These are phyloP conservation scores for Pachyseris speciosa DNA, from an alignment of 64 coral and sea anemone species.

Conservation along the genomic window DNA sequence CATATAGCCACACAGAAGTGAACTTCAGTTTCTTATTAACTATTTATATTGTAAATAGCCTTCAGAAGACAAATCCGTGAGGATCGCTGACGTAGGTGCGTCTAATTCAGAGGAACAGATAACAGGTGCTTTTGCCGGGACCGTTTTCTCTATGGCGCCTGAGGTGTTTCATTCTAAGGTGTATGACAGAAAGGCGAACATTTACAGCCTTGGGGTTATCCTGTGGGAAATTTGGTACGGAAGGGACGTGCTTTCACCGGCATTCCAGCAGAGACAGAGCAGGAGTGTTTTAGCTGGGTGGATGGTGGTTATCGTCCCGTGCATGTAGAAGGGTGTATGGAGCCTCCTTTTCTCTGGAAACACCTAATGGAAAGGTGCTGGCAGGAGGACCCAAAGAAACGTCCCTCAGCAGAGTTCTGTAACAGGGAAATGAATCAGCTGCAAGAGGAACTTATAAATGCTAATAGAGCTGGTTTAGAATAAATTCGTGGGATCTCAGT, in stretches of 20 bases:
- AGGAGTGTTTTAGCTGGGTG: not conserved
- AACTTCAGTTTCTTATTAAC: not conserved
- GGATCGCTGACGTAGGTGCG: not conserved
- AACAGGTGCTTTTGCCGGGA: not conserved
- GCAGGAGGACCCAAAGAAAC: not conserved
- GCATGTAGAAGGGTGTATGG: not conserved
- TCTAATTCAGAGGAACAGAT: not conserved
- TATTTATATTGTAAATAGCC: not conserved
- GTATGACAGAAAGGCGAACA: not conserved
- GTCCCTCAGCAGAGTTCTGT: not conserved
- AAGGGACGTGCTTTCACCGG: not conserved
- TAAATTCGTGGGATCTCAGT: no score
- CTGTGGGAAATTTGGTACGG: constrained; percentile 44
- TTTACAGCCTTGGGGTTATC: not conserved
- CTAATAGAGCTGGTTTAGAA: not conserved
- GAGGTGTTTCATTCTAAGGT: not conserved
- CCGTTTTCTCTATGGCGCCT: not conserved
- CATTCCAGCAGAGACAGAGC: not conserved
- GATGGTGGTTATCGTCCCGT: not conserved
- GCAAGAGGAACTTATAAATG: not conserved
- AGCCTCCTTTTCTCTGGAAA: not conserved
- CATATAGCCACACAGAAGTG: not conserved
- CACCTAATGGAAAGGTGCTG: constrained; percentile 6
- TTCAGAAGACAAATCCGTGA: not conserved
- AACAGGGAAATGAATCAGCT: not conserved